Evolutionary conservation across 2,797 vertebrate species (phyloP).

Genomic region (Acanthornis magna): DNA sequence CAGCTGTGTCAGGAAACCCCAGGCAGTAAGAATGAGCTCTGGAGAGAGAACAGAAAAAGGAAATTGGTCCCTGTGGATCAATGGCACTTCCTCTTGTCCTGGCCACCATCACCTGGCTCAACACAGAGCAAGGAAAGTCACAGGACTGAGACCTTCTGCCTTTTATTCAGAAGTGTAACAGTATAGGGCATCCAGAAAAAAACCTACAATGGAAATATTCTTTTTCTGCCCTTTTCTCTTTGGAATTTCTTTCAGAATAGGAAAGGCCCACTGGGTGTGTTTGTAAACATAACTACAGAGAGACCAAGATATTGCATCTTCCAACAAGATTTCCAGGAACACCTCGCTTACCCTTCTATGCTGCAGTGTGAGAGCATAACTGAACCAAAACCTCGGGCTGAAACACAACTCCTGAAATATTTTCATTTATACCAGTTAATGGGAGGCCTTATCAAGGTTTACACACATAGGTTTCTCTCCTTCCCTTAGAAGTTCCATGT

Average conservation of each 20-base stretch:
- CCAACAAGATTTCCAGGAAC: background rate
- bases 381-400: background rate
- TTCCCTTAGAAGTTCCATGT: background rate
- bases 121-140: background rate
- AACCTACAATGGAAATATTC: background rate
- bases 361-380: background rate
- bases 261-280: background rate
- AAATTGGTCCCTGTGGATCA: rapidly evolving
- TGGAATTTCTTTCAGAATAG: background rate
- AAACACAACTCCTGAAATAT: background rate
- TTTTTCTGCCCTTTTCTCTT: background rate
- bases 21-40: background rate
- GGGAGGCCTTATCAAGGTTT: background rate
- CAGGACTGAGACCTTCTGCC: background rate
- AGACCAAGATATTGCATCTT: background rate
- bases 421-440: background rate
- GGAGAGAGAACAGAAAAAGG: background rate
- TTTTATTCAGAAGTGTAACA: background rate
- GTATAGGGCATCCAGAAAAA: background rate
- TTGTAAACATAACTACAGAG: background rate
- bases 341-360: background rate
- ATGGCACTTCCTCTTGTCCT: background rate
- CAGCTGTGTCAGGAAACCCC: background rate
- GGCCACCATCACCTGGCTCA: background rate
- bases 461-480: rapidly evolving